These are phyloP conservation scores for Polymixis lichenea DNA, from an alignment of 2,888 invertebrate species.

Conservation along the genomic window DNA sequence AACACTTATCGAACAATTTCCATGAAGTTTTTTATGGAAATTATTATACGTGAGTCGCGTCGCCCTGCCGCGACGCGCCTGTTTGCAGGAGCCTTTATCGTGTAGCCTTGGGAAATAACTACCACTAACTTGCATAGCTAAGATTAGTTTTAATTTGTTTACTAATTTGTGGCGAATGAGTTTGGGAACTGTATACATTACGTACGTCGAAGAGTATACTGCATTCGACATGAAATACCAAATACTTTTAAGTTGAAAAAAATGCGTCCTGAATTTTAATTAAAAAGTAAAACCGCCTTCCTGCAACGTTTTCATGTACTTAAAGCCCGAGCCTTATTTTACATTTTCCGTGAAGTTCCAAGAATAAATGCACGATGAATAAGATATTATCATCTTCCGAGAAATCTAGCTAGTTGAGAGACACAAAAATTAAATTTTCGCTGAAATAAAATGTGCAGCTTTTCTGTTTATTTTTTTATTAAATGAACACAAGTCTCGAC, in stretches of 20 bases:
- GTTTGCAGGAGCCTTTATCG: background rate
- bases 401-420: slow-evolving; percentile 16
- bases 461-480: background rate
- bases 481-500: no score
- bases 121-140: slow-evolving; percentile 27
- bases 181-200: background rate
- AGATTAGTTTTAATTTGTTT: slow-evolving; percentile 18
- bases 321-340: background rate
- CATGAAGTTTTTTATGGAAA: no score
- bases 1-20: no score
- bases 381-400: slow-evolving; percentile 22
- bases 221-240: background rate
- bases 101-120: slow-evolving; percentile 14
- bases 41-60: no score
- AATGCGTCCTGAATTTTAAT: background rate
- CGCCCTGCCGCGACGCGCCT: no score
- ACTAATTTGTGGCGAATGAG: slow-evolving; percentile 7
- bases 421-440: background rate
- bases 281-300: background rate
- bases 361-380: slow-evolving; percentile 13
- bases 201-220: background rate
- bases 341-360: background rate
- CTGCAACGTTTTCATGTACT: background rate
- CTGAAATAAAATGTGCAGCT: background rate
- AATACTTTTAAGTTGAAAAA: background rate